Conservation (phyloP, 2,888 invertebrate genomes). For the Hesperia comma region DNA sequence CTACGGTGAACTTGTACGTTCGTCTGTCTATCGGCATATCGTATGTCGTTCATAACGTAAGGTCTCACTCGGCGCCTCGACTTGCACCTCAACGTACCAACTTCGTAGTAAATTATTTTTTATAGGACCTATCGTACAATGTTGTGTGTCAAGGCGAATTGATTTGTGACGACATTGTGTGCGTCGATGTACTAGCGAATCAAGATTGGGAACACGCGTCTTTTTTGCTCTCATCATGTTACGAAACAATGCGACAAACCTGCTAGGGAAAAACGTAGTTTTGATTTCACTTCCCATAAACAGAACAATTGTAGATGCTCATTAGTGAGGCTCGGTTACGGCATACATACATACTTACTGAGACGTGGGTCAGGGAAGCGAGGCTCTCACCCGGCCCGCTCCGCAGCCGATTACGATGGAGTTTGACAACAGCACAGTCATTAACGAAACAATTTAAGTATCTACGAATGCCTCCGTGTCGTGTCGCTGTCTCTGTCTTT, state of each 20-base stretch:
- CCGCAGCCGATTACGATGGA: too few species aligned
- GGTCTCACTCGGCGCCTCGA: too few species aligned
- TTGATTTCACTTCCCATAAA: conserved; percentile 36
- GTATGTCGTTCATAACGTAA: neutral
- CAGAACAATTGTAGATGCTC: conserved; percentile 33
- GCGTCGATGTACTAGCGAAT: too few species aligned
- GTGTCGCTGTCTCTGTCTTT: conserved; percentile 6
- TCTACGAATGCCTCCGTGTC: conserved; percentile 32
- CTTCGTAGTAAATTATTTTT: too few species aligned
- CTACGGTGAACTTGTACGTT: conserved; percentile 4
- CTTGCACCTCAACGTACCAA: too few species aligned
- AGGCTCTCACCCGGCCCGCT: conserved; percentile 12
- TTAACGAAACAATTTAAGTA: conserved; percentile 40
- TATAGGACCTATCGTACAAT: too few species aligned
- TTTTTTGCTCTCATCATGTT: neutral
- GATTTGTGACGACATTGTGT: too few species aligned
- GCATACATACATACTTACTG: conserved; percentile 34
- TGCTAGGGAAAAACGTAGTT: conserved; percentile 1
- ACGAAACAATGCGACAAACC: conserved; percentile 5
- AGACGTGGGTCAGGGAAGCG: neutral
- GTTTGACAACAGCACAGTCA: conserved; percentile 39
- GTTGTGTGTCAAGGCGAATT: too few species aligned
- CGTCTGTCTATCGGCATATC: neutral
- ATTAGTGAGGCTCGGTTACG: conserved; percentile 35
- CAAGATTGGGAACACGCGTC: too few species aligned